Base-by-base conservation (phyloP, 2,113 vertebrate species). In the Megaleporinus macrocephalus region DNA sequence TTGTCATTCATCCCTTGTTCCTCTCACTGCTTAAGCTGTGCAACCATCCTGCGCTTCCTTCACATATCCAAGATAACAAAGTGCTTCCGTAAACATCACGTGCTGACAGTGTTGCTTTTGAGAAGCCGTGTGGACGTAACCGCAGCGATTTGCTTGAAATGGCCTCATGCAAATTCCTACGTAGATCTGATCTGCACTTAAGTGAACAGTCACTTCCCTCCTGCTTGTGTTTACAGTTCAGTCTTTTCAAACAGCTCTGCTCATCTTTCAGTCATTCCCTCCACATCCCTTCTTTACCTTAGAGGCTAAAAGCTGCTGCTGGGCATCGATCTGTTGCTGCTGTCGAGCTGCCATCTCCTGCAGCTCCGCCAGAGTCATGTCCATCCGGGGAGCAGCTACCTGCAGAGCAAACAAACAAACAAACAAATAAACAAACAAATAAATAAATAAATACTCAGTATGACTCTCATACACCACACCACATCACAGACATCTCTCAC, bases 321-420 rank as follows among this genome's bases (percentile, higher is more conserved):
- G 97, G 65, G 94, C 88, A 76, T 99, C 98, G 33, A 99, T 99
- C 91, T 99, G 97, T 7, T 98, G 97, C 91, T 99, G 98, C 76
- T 99, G 98, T 62, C 97, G 93, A 29, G 97, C 92, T 3, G 98
- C 97, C 97, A 99, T 99, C 77, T 99, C 98, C 88, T 99, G 98
- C 33, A 99, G 94, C 88, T 99, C 98, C 0, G 96, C 92, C 72
- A 99, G 90, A 0, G 97, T 98, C 96, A 98, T 96, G 87, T 99
- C 97, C 97, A 97, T 97, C 82, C 97, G 92, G 6, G 98, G 96
- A 70, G 91, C 92, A 9, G 84, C 90, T 61, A 98, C 92, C 98
- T 99, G 80, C 2, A 72, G 11, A 74, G 47, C 11, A 30, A 49
- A 33, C 73, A 53, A 20, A 53, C 5, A 6, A 6, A 15, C 14